Evolutionary conservation across 2,797 vertebrate species (phyloP), one percentile per base, ranked within the genome.

Genomic region (Caiman crocodilus): DNA sequence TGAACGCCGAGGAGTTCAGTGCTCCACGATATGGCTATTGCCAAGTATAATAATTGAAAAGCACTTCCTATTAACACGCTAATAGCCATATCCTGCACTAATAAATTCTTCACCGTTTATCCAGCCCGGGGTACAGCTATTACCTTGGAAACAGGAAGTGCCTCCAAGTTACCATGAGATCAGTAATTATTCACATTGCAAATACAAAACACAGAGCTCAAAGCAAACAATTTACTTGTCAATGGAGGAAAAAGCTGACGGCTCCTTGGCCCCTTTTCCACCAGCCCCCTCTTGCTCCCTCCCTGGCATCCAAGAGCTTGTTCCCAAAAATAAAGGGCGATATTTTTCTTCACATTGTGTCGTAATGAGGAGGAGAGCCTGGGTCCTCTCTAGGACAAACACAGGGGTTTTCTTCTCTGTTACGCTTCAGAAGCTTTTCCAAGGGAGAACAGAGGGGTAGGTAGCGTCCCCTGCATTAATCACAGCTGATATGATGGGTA

Each of bases 121-220:
- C 28, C 81, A 64, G 93, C 95, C 89, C 94, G 84, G 21, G 25
- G 84, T 57, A 42, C 55, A 87, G 88, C 81, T 58, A 59, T 67
- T 79, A 5, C 1, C 50, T 11, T 64, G 85, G 67, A 92, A 94
- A 90, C 81, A 95, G 94, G 95, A 96, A 95, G 61, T 35, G 88
- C 82, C 82, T 90, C 85, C 84, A 92, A 90, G 84, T 59, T 84
- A 85, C 20, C 84, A 58, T 0, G 0, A 88, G 92, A 95, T 80
- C 65, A 92, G 30, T 67, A 89, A 92, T 92, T 93, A 93, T 55
- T 35, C 42, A 77, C 82, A n/a, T 76, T 84, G 92, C 77, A 94
- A 89, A 95, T 71, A 59, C 94, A 81, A 79, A 91, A 80, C 50
- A 85, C 63, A 82, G 88, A 15, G 76, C 14, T 71, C 42, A 16